Conservation (phyloP, 2,888 invertebrate genomes). For the Drosophila neoperkinsi region DNA sequence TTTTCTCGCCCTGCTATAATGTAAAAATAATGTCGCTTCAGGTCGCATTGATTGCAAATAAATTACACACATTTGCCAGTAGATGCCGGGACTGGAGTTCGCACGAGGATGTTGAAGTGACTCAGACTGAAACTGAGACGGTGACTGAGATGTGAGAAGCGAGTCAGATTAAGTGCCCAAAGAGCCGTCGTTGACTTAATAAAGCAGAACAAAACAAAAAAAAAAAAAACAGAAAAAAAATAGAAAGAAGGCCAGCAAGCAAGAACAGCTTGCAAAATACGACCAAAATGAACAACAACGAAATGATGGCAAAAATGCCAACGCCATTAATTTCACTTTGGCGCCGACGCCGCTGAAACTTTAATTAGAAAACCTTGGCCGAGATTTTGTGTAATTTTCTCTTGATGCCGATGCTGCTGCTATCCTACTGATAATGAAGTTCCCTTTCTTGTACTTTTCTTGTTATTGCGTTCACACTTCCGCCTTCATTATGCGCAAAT, state of each 20-base stretch:
- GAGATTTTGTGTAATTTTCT: constrained; percentile 77
- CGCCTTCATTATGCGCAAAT: constrained; percentile 79
- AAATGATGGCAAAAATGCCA: constrained; percentile 48
- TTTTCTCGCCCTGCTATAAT: constrained; percentile 55
- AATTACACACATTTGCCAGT: constrained; percentile 70
- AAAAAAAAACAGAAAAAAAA: background rate
- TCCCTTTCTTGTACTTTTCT: constrained; percentile 66
- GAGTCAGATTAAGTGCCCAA: constrained; percentile 73
- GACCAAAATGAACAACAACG: constrained; percentile 16
- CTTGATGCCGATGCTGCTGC: constrained; percentile 49
- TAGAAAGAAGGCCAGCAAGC: constrained; percentile 6
- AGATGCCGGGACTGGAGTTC: background rate
- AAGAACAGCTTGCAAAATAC: constrained; percentile 29
- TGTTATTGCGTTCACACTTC: constrained; percentile 75
- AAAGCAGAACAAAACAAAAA: constrained; percentile 31
- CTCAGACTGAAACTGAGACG: constrained; percentile 19
- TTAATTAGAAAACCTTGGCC: constrained; percentile 76
- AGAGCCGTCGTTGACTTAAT: constrained; percentile 65
- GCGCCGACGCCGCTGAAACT: constrained; percentile 71
- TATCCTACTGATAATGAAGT: constrained; percentile 69
- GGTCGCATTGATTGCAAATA: constrained; percentile 80
- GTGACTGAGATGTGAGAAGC: background rate
- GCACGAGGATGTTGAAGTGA: constrained; percentile 18
- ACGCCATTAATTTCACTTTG: constrained; percentile 77
- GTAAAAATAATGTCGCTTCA: constrained; percentile 76